These are phyloP conservation scores for Eublepharis macularius DNA, from an alignment of 2,113 vertebrate genomes.

Conservation along the genomic window DNA sequence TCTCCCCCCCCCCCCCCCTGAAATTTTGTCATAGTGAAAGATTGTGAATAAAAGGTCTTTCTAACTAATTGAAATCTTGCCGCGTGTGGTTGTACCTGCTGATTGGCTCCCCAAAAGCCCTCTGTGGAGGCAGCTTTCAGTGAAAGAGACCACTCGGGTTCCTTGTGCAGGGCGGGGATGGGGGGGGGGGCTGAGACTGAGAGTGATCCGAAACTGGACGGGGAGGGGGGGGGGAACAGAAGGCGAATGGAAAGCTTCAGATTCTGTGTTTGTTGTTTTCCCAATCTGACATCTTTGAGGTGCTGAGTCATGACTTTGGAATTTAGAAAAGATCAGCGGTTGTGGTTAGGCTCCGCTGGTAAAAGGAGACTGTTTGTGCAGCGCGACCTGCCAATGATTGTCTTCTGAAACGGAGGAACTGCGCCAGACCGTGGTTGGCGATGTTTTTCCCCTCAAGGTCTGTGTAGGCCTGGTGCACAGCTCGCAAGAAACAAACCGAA, in stretches of 20 bases:
- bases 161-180: neutral
- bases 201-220: neutral
- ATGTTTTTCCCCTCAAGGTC: neutral
- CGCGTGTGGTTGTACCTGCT: too few relatives aligned
- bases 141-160: too few relatives aligned
- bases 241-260: neutral
- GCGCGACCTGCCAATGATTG: conserved; percentile 9
- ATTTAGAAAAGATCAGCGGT: conserved; percentile 18
- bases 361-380: neutral
- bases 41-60: neutral
- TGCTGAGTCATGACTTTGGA: conserved; percentile 23
- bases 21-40: neutral
- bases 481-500: neutral
- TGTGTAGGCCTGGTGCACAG: neutral
- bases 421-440: neutral
- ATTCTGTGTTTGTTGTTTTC: conserved; percentile 10
- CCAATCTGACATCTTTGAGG: neutral
- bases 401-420: neutral
- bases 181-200: too few relatives aligned
- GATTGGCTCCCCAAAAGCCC: too few relatives aligned
- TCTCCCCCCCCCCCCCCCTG: too few relatives aligned
- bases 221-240: too few relatives aligned
- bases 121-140: too few relatives aligned
- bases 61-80: neutral
- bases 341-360: neutral